Evolutionary conservation across 2,113 vertebrate species (phyloP).

Genomic region (Dryoscopus gambensis): DNA sequence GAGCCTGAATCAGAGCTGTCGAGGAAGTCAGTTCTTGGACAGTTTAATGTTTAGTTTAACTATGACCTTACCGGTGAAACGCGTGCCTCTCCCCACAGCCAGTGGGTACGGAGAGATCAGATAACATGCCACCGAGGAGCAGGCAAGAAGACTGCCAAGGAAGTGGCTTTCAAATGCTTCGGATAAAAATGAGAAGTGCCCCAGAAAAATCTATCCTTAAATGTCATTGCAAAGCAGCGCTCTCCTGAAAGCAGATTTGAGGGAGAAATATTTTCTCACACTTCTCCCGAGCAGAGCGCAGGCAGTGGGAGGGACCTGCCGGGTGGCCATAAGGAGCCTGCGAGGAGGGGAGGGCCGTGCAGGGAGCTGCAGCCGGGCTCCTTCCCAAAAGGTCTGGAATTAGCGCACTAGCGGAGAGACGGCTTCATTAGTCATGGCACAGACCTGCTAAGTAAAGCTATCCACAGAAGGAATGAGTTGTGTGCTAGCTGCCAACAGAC

Average conservation of each 20-base stretch:
- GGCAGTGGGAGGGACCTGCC: slow-evolving; percentile 39
- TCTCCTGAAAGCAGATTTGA: neutral
- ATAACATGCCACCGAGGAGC: neutral
- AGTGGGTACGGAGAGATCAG: neutral
- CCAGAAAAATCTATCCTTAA: slow-evolving; percentile 27
- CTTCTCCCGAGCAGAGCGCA: neutral
- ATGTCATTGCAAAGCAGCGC: neutral
- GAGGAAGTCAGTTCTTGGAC: slow-evolving; percentile 78
- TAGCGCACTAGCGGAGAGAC: neutral
- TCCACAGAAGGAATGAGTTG: neutral
- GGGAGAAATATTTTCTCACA: slow-evolving; percentile 33
- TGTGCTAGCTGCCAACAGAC: neutral
- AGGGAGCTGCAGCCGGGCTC: neutral
- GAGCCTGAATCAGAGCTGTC: slow-evolving; percentile 79
- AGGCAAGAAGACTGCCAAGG: neutral
- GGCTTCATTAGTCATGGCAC: slow-evolving; percentile 28
- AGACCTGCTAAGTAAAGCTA: slow-evolving; percentile 5
- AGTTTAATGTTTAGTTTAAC: slow-evolving; percentile 72
- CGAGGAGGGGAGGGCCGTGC: neutral
- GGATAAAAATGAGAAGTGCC: neutral
- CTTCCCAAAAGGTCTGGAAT: slow-evolving; percentile 42
- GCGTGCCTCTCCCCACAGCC: neutral
- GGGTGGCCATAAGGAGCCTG: slow-evolving; percentile 38
- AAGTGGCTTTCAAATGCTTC: neutral
- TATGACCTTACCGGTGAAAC: slow-evolving; percentile 33